A percentile compares a stretch with the other conserved stretches of the same genome.
Conservation (phyloP, 2,888 invertebrate species). For the Trachelus troglodyta region DNA sequence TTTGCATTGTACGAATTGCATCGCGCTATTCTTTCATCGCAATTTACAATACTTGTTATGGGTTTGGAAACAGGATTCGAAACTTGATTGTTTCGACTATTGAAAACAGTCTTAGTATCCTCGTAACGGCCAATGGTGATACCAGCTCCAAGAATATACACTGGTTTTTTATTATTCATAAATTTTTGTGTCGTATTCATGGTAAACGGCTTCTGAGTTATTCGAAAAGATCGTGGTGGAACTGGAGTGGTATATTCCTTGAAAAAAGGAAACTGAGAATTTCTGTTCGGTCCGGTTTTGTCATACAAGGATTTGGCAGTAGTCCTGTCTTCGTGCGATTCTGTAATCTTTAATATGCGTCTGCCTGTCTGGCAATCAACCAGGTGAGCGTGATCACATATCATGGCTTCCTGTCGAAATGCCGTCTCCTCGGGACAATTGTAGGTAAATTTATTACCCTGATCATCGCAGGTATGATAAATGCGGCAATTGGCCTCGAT, state of each 20-base stretch:
- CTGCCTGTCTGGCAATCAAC: conserved; percentile 46
- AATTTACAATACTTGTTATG: not conserved
- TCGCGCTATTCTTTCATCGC: not conserved
- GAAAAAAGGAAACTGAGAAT: not conserved
- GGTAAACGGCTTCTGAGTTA: not conserved
- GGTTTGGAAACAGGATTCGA: not conserved
- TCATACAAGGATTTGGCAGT: not conserved
- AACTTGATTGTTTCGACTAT: not conserved
- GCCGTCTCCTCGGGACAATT: conserved; percentile 57
- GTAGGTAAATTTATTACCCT: conserved; percentile 59
- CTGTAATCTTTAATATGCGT: not conserved
- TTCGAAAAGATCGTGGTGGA: not conserved
- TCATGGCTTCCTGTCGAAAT: conserved; percentile 57
- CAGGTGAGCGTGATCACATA: conserved; percentile 58
- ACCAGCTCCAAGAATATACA: not conserved
- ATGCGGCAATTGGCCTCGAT: conserved; percentile 49
- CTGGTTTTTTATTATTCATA: not conserved
- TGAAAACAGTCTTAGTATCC: not conserved
- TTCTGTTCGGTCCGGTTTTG: not conserved
- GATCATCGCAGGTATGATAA: conserved; percentile 59
- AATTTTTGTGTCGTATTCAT: not conserved
- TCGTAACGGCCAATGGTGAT: not conserved
- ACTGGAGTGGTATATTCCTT: not conserved
- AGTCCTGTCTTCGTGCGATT: not conserved
- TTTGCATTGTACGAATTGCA: not conserved